These are phyloP conservation scores for Pempheris klunzingeri DNA, from an alignment of 2,797 vertebrate genomes.

Conservation along the genomic window DNA sequence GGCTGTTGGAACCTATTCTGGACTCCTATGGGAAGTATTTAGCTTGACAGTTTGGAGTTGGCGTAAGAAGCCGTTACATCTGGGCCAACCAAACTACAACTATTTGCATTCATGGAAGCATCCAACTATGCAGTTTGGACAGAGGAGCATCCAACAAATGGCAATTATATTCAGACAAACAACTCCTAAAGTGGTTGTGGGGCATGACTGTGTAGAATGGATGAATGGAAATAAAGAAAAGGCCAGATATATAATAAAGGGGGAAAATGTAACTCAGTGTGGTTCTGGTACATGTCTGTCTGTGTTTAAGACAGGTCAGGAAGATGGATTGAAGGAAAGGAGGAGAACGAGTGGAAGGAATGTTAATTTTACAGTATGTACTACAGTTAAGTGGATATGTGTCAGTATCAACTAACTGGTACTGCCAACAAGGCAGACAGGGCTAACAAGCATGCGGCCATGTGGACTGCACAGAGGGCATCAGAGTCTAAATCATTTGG, in stretches of 20 bases:
- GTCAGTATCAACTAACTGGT: slow-evolving; percentile 33
- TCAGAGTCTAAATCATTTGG: slow-evolving; percentile 2
- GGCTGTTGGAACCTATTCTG: slow-evolving; percentile 42
- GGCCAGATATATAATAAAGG: slow-evolving; percentile 2
- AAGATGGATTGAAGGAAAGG: slow-evolving; percentile 34
- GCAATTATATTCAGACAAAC: slow-evolving; percentile 40
- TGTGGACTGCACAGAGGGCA: slow-evolving; percentile 11
- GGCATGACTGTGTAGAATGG: slow-evolving; percentile 18
- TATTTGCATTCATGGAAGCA: slow-evolving; percentile 20
- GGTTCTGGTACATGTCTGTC: slow-evolving; percentile 29
- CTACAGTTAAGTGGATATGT: slow-evolving; percentile 33
- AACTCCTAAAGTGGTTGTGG: slow-evolving; percentile 31
- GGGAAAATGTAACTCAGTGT: slow-evolving; percentile 22
- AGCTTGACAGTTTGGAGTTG: slow-evolving; percentile 34
- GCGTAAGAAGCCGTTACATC: slow-evolving; percentile 11
- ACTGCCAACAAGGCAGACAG: slow-evolving; percentile 39
- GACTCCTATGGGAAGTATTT: slow-evolving; percentile 36
- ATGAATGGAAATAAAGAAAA: slow-evolving; percentile 44
- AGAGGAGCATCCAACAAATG: slow-evolving; percentile 21
- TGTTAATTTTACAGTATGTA: slow-evolving; percentile 56
- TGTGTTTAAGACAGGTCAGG: slow-evolving; percentile 41
- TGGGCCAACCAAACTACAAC: slow-evolving; percentile 27
- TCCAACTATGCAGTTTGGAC: slow-evolving; percentile 30
- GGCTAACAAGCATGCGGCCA: slow-evolving; percentile 25
- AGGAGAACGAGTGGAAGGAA: slow-evolving; percentile 49